These are phyloP conservation scores for Acinonyx jubatus DNA, from an alignment of 2,113 vertebrate species.

Conservation along the genomic window DNA sequence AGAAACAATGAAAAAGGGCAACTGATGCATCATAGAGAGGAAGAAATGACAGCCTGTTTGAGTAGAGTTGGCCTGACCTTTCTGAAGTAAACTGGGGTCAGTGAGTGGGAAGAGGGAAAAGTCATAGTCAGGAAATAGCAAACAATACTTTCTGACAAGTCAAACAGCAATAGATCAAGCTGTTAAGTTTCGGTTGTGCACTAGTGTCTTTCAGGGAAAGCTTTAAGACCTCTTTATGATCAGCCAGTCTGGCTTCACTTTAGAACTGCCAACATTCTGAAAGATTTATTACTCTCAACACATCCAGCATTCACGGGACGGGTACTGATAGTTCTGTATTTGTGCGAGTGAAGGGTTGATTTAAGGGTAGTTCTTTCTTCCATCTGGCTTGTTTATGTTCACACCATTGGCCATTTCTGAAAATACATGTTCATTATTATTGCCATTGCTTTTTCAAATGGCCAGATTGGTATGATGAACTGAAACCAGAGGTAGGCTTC, in stretches of 20 bases:
- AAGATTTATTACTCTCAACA: constrained; percentile 46
- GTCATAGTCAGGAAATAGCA: not conserved
- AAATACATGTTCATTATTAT: not conserved
- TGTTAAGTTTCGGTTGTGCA: not conserved
- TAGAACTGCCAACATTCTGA: not conserved
- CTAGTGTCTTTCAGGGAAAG: not conserved
- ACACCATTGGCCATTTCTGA: not conserved
- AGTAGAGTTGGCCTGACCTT: constrained; percentile 26
- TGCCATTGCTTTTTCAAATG: not conserved
- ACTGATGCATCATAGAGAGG: not conserved
- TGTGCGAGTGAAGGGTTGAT: constrained; percentile 25
- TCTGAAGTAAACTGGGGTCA: constrained; percentile 31
- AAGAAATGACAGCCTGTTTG: not conserved
- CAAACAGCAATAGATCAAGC: not conserved
- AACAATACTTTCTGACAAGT: not conserved
- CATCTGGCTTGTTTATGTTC: constrained; percentile 12
- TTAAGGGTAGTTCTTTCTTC: not conserved
- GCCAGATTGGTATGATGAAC: not conserved
- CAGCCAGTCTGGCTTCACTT: not conserved
- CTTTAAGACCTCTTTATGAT: not conserved
- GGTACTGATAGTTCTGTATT: not conserved
- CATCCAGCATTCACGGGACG: not conserved
- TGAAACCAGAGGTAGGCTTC: not conserved
- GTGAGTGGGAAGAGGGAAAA: constrained; percentile 31
- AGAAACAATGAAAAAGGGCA: not conserved